Percentiles rank a stretch among this genome's conserved stretches.
Conservation (phyloP, 2,888 invertebrate genomes). For the Trichacis sp. region DNA sequence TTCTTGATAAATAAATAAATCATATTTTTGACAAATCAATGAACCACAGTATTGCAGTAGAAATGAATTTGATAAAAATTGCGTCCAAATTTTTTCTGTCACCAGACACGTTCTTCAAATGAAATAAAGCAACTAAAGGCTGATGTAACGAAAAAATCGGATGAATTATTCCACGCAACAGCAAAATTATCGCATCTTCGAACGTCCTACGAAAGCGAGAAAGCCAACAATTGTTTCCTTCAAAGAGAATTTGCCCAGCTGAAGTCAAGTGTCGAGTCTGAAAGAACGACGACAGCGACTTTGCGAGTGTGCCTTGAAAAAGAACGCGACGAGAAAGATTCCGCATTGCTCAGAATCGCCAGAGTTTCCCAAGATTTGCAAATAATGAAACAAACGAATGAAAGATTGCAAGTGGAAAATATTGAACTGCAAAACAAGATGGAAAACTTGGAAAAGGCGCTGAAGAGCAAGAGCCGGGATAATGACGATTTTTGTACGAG, state of each 20-base stretch:
- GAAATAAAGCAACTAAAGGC: conserved; percentile 54
- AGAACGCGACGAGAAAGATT: conserved; percentile 82
- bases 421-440: conserved; percentile 74
- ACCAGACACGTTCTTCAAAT: conserved; percentile 58
- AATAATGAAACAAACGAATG: conserved; percentile 79
- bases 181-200: conserved; percentile 54
- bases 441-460: conserved; percentile 71
- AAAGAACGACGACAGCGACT: conserved; percentile 52
- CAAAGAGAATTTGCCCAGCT: conserved; percentile 57
- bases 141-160: conserved; percentile 53
- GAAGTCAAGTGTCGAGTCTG: conserved; percentile 57
- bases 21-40: too few relatives aligned
- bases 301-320: conserved; percentile 58
- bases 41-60: too few relatives aligned
- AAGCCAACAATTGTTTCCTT: conserved; percentile 56
- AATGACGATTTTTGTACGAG: conserved; percentile 52
- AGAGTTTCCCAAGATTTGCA: conserved; percentile 86
- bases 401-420: conserved; percentile 77
- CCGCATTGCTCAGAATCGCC: conserved; percentile 81
- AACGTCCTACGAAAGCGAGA: conserved; percentile 55
- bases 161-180: conserved; percentile 47
- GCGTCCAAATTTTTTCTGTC: conserved; percentile 19
- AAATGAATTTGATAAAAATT: background rate
- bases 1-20: too few relatives aligned
- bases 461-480: conserved; percentile 72